Evolutionary conservation across 2,797 vertebrate genomes (phyloP).

Genomic region (Parauchenoglanis punctatus): DNA sequence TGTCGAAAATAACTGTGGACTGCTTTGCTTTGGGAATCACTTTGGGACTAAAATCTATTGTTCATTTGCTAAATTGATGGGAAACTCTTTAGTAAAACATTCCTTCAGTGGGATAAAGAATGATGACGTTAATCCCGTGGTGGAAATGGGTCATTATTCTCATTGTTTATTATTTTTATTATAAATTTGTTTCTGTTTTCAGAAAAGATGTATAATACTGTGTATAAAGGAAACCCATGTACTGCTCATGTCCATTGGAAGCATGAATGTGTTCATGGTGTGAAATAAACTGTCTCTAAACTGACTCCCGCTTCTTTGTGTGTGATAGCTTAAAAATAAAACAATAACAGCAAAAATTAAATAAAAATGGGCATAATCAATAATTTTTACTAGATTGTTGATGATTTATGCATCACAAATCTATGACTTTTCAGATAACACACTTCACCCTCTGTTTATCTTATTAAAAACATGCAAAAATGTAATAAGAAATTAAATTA

Average conservation of each 20-base stretch:
- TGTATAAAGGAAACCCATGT: constrained; percentile 61
- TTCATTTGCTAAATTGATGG: neutral
- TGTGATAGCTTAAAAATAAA: neutral
- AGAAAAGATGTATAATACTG: constrained; percentile 50
- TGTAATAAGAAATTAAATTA: neutral
- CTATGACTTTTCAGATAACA: neutral
- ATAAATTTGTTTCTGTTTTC: constrained; percentile 52
- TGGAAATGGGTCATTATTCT: constrained; percentile 44
- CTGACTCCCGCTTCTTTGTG: constrained; percentile 15
- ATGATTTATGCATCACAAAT: neutral
- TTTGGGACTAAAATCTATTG: neutral
- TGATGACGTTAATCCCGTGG: constrained; percentile 13
- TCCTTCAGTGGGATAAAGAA: constrained; percentile 24
- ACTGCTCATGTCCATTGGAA: constrained; percentile 58
- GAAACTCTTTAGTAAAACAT: constrained; percentile 7
- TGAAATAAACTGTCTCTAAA: constrained; percentile 46
- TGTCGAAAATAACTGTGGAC: constrained; percentile 71
- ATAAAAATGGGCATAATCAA: neutral
- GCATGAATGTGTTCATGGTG: constrained; percentile 60
- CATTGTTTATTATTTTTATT: constrained; percentile 31
- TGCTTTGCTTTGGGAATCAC: constrained; percentile 11
- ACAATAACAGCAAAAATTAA: neutral
- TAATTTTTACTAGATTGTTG: neutral
- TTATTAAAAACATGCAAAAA: neutral
- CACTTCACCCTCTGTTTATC: neutral